Evolutionary conservation across 2,888 invertebrate genomes (phyloP), one percentile per base, ranked within the genome.

Genomic region (Macaria liturata): DNA sequence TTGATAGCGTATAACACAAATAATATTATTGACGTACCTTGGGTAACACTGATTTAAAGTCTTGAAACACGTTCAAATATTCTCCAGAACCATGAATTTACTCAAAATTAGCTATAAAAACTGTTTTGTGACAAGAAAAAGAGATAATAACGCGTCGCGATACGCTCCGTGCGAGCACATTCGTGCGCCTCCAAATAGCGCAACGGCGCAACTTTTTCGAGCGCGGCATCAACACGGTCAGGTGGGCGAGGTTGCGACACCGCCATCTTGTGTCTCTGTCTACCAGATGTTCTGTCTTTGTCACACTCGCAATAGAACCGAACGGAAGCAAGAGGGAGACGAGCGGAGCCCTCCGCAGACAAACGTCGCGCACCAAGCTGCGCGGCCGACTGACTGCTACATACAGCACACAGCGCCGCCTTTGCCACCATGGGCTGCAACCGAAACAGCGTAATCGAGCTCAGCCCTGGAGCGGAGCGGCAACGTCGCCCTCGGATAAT

Each of bases 241-340:
- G 91, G 91, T 91, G 91, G 91, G 91, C 89, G 91, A 91, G 88
- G 91, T 91, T 91, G 91, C 91, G 91, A 90, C 91, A 90, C 87
- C 83, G 90, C 84, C 87, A 87, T 90, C 72, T 70, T 67, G 76
- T 74, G 66, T 88, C 88, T 81, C 85, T 70, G 72, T 82, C 77
- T 65, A 69, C 61, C 69, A 66, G 65, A 52, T 54, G 54, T 57
- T 69, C 69, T 63, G 69, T 88, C 88, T 83, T 83, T 76, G 76
- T 91, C 83, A 72, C 88, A 82, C 88, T 74, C 78, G 68, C 72
- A 71, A 64, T 57, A 58, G 57, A 60, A 62, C 65, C 66, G 65
- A 71, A 64, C 69, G 64, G 64, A 67, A 78, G 71, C 73, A 73
- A 71, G 76, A 77, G 78, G 81, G 82, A 82, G 78, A 81, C 78